A percentile compares a stretch with the other conserved stretches of the same genome.
Conservation (phyloP, 2,113 vertebrate species). For the Athene noctua region DNA sequence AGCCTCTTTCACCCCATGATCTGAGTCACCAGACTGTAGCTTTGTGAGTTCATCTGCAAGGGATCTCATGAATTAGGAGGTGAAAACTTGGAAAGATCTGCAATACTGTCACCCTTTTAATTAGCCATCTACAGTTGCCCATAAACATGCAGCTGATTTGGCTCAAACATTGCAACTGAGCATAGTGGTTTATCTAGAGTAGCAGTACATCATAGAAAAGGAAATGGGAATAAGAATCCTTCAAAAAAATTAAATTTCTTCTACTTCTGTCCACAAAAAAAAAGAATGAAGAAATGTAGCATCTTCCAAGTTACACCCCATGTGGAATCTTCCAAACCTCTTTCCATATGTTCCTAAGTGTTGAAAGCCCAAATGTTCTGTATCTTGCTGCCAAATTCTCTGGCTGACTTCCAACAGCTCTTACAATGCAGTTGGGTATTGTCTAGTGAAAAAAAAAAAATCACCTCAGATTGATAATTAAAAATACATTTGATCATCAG, state of each 20-base stretch:
- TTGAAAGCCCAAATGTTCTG: constrained; percentile 50
- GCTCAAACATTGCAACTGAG: background rate
- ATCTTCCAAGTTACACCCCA: constrained; percentile 14
- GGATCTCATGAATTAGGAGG: background rate
- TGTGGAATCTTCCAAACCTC: constrained; percentile 50
- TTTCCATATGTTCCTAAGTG: constrained; percentile 53
- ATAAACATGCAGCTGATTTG: background rate
- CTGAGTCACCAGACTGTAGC: background rate
- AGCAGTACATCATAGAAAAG: background rate
- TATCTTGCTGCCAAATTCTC: constrained; percentile 52
- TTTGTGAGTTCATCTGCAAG: background rate
- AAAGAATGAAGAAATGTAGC: constrained; percentile 12
- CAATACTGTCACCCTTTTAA: background rate
- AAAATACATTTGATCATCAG: constrained; percentile 35
- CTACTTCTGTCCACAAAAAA: background rate
- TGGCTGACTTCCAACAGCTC: background rate
- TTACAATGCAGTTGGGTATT: constrained; percentile 38
- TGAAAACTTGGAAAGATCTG: background rate
- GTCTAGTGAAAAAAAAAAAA: background rate
- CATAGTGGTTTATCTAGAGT: background rate
- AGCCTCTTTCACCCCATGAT: background rate
- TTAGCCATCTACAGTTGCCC: background rate
- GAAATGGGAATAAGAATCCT: background rate
- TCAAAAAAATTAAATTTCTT: background rate
- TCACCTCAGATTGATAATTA: constrained; percentile 22